phyloP scores from a whole-genome alignment of 2,888 invertebrate genomes.

The Pantelozetes paolii region DNA sequence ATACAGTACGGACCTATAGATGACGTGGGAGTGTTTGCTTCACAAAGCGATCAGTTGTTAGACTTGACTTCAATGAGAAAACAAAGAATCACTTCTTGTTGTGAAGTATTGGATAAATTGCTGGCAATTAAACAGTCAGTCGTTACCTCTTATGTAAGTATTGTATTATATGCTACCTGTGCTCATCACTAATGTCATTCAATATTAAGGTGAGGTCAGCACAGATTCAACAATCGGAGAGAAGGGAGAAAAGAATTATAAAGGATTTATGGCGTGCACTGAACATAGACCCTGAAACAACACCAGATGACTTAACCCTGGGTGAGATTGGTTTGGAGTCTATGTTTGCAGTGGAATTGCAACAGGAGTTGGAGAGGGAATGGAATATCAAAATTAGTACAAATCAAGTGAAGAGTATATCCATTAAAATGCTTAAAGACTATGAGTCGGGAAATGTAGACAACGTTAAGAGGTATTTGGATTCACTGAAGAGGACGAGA shows the following conservation, averaged over 20 bases:
- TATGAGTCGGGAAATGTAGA: constrained; percentile 46
- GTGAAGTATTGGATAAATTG: constrained; percentile 79
- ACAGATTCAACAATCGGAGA: no score
- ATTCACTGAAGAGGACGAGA: constrained; percentile 49
- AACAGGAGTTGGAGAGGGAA: constrained; percentile 86
- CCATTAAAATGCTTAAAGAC: constrained; percentile 68
- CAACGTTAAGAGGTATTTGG: not conserved
- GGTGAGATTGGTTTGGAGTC: constrained; percentile 98
- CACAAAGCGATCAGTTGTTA: constrained; percentile 85
- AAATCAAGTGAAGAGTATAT: constrained; percentile 80
- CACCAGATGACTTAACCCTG: constrained; percentile 60
- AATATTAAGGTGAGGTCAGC: no score
- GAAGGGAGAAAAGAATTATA: constrained; percentile 58
- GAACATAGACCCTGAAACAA: constrained; percentile 1
- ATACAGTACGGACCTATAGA: constrained; percentile 99
- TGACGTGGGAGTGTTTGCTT: constrained; percentile 79
- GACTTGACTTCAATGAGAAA: constrained; percentile 59
- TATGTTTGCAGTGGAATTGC: constrained; percentile 97
- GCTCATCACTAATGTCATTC: no score
- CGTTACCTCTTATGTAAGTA: constrained; percentile 60
- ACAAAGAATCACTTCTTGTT: constrained; percentile 85
- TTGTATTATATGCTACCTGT: no score
- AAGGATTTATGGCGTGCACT: constrained; percentile 49
- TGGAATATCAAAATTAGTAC: constrained; percentile 85
- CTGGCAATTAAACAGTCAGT: constrained; percentile 80